These are phyloP conservation scores for Meteorus cinctellus DNA, from an alignment of 2,888 invertebrate genomes.

Conservation along the genomic window DNA sequence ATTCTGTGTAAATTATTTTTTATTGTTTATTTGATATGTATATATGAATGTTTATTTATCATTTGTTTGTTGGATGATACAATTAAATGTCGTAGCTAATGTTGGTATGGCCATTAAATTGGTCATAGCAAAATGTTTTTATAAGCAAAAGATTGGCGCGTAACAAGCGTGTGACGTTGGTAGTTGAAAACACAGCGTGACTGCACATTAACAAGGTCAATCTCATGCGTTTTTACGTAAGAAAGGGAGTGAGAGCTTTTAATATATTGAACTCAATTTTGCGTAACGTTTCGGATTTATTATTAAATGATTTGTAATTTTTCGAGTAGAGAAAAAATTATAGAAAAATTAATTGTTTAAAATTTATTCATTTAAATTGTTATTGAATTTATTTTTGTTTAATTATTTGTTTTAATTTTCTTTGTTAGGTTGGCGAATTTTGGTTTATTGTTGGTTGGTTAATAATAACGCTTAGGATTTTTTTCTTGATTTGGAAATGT, in stretches of 20 bases:
- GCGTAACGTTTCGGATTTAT: neutral
- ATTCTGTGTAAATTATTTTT: too few relatives aligned
- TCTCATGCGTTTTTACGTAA: neutral
- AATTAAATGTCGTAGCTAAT: neutral
- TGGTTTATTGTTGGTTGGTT: too few relatives aligned
- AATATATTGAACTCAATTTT: neutral
- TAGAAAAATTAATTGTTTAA: neutral
- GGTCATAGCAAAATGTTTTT: neutral
- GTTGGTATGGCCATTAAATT: neutral
- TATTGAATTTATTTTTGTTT: too few relatives aligned
- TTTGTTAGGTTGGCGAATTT: too few relatives aligned
- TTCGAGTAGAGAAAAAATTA: neutral
- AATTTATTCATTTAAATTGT: too few relatives aligned
- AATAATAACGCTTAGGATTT: neutral
- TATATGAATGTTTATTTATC: neutral
- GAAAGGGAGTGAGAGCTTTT: neutral
- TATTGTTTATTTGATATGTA: neutral
- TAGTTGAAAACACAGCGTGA: neutral
- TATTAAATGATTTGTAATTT: neutral
- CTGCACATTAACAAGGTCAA: neutral
- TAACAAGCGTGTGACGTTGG: neutral
- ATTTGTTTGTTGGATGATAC: neutral
- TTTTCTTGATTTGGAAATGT: neutral
- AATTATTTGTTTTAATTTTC: too few relatives aligned
- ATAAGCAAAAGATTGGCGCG: neutral